These are phyloP conservation scores for Pogonognathellus flavescens DNA, from an alignment of 1,140 invertebrate species.

Conservation along the genomic window DNA sequence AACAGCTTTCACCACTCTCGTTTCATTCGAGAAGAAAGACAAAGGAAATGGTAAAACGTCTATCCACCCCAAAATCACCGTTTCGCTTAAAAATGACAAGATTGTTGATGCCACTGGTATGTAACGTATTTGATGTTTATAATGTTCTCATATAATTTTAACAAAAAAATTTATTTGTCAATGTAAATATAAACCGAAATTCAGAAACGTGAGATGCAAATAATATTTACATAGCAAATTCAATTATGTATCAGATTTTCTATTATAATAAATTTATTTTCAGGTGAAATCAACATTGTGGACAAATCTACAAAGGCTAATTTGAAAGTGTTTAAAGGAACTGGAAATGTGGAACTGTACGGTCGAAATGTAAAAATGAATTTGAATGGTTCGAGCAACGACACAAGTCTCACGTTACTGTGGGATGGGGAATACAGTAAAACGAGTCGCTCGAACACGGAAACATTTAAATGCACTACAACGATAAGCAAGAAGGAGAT, in stretches of 20 bases:
- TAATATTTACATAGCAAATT: no score
- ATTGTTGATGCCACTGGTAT: not conserved
- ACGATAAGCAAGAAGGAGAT: constrained; percentile 37
- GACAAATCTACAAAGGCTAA: not conserved
- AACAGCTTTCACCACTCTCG: not conserved
- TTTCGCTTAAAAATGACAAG: not conserved
- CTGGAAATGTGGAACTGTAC: constrained; percentile 16
- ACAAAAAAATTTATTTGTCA: no score
- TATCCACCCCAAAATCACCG: not conserved
- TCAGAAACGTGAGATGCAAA: no score
- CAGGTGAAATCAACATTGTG: constrained; percentile 18
- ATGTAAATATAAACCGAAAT: no score
- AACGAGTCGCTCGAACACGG: constrained; percentile 2
- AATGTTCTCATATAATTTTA: no score
- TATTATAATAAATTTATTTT: not conserved
- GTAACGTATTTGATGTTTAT: not conserved
- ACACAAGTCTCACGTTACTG: constrained; percentile 13
- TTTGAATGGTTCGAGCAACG: constrained; percentile 52
- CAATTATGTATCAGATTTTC: no score
- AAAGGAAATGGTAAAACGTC: not conserved
- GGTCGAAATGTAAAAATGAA: constrained; percentile 12
- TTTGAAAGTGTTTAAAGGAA: constrained; percentile 37
- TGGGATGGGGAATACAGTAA: constrained; percentile 42
- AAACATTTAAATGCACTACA: constrained; percentile 60
- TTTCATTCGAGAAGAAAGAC: constrained; percentile 44